Conservation (phyloP, 2,888 invertebrate genomes). For the Sphaerophoria rueppellii region DNA sequence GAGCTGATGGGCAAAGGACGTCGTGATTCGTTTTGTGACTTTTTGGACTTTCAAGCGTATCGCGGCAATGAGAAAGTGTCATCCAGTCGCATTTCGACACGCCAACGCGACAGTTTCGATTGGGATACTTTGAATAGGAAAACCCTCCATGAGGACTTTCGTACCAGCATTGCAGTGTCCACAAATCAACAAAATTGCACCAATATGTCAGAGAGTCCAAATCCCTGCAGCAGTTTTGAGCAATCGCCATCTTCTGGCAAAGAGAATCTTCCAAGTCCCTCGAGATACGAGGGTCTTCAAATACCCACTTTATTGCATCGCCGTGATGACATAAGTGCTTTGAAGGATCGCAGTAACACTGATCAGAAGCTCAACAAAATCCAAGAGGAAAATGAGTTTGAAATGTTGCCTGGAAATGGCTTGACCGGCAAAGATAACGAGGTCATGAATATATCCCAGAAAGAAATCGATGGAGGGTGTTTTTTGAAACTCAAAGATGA, state of each 20-base stretch:
- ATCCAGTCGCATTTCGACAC: constrained; percentile 75
- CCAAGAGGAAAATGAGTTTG: constrained; percentile 75
- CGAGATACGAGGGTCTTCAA: constrained; percentile 24
- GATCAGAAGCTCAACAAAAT: constrained; percentile 77
- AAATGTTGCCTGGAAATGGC: constrained; percentile 56
- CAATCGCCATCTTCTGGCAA: constrained; percentile 47
- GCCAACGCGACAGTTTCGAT: constrained; percentile 79
- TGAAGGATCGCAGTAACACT: constrained; percentile 77
- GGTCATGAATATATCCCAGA: constrained; percentile 62
- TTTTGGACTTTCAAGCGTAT: constrained; percentile 78
- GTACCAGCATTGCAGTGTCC: constrained; percentile 60
- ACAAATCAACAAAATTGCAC: constrained; percentile 51
- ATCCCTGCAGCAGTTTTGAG: constrained; percentile 37
- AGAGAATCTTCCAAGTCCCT: constrained; percentile 59
- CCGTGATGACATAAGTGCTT: constrained; percentile 56
- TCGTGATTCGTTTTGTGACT: constrained; percentile 81
- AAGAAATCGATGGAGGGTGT: constrained; percentile 73
- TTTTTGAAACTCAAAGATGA: constrained; percentile 76
- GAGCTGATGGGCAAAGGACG: constrained; percentile 75
- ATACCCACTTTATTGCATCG: constrained; percentile 24
- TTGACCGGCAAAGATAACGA: constrained; percentile 51
- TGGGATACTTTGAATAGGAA: constrained; percentile 78
- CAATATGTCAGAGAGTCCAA: constrained; percentile 28
- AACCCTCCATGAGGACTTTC: constrained; percentile 74
- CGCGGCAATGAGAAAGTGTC: constrained; percentile 76